Percentiles rank a stretch among this genome's conserved stretches.
phyloP scores from a whole-genome alignment of 2,797 vertebrate species.

The Propithecus deckenii region DNA sequence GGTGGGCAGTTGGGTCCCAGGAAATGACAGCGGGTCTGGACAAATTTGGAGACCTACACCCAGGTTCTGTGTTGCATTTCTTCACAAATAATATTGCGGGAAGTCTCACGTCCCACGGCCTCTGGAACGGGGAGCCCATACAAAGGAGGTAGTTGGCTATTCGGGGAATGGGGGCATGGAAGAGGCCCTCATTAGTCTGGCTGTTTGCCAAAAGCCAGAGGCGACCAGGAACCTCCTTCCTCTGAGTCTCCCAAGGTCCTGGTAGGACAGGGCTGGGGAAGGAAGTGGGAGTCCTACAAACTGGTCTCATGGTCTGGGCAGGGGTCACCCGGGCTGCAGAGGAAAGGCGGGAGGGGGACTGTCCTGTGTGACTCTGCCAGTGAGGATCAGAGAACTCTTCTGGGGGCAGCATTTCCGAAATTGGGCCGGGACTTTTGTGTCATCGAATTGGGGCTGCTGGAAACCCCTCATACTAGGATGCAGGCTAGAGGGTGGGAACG shows the following conservation, averaged over 20 bases:
- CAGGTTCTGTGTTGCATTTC: neutral
- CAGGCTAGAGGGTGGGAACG: neutral
- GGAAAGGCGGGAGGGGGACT: neutral
- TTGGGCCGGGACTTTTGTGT: neutral
- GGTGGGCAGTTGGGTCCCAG: neutral
- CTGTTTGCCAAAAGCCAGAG: neutral
- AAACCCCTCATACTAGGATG: neutral
- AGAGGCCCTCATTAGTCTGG: neutral
- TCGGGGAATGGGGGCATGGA: neutral
- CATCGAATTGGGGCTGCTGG: neutral
- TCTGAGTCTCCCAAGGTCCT: neutral
- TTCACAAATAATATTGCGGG: neutral
- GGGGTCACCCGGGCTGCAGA: neutral
- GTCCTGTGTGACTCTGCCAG: neutral
- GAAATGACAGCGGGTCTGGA: neutral
- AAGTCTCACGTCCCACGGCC: neutral
- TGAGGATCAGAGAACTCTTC: neutral
- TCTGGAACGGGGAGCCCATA: neutral
- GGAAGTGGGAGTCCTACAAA: neutral
- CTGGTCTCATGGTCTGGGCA: neutral
- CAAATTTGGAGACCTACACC: neutral
- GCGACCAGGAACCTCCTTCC: neutral
- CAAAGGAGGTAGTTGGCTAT: neutral
- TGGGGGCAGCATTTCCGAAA: neutral
- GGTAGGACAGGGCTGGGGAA: neutral